Conservation (phyloP, 37 sponge, comb jelly and placozoan species). For the Amphimedon queenslandica region DNA sequence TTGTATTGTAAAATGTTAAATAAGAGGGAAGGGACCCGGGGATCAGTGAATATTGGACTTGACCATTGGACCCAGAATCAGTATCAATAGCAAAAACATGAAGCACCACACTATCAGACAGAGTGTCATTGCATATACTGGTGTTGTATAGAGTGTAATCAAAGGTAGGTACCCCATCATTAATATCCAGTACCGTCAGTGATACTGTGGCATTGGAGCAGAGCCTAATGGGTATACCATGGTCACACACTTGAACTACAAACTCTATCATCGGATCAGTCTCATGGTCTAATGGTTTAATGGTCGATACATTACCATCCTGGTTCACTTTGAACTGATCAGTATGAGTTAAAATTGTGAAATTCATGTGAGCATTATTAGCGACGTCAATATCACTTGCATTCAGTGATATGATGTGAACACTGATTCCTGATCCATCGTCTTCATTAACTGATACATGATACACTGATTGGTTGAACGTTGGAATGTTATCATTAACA, state of each 20-base stretch:
- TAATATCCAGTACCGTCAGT: constrained; percentile 32
- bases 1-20: constrained; percentile 5
- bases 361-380: constrained; percentile 19
- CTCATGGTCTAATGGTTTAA: constrained; percentile 34
- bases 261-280: neutral
- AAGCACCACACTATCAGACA: neutral
- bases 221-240: neutral
- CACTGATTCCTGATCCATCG: constrained; percentile 17
- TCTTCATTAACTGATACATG: constrained; percentile 28
- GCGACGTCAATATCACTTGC: constrained; percentile 29
- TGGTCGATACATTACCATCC: constrained; percentile 26
- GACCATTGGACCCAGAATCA: constrained; percentile 44
- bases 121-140: constrained; percentile 12
- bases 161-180: constrained; percentile 40
- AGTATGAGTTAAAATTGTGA: neutral
- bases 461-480: constrained; percentile 28
- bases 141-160: constrained; percentile 9
- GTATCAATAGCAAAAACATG: constrained; percentile 40
- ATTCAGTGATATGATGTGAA: neutral
- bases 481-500: constrained; percentile 55
- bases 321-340: constrained; percentile 37
- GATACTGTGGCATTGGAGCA: constrained; percentile 19
- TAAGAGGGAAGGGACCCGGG: neutral
- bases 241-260: constrained; percentile 31
- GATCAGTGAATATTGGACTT: constrained; percentile 18